These are phyloP conservation scores for Protomyctophum bolini DNA, from an alignment of 2,113 vertebrate species.

Conservation along the genomic window DNA sequence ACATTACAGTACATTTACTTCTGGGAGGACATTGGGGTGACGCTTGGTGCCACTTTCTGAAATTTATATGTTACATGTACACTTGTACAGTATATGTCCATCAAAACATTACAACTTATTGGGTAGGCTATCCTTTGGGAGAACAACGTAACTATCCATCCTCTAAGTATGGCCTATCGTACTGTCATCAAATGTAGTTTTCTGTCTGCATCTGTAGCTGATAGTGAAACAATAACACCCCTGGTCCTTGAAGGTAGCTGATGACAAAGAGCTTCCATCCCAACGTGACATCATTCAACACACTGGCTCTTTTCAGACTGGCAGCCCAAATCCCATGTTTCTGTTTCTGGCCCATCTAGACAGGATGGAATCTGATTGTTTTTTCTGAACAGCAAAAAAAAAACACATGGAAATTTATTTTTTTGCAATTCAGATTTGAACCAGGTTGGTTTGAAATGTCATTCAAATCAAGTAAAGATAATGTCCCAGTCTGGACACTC, in stretches of 20 bases:
- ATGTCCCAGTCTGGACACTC: too few species aligned
- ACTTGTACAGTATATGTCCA: conserved; percentile 2
- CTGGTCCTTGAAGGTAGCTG: conserved; percentile 52
- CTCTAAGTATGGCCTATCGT: not conserved
- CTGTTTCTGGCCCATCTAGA: too few species aligned
- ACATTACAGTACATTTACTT: too few species aligned
- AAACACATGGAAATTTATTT: too few species aligned
- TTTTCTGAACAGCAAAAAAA: too few species aligned
- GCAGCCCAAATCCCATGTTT: too few species aligned
- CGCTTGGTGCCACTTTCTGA: not conserved
- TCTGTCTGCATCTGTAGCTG: conserved; percentile 11
- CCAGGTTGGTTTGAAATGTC: too few species aligned
- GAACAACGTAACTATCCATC: conserved; percentile 7
- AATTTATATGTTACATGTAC: not conserved
- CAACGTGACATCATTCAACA: not conserved
- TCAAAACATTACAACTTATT: not conserved
- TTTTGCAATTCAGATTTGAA: too few species aligned
- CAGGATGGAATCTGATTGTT: too few species aligned
- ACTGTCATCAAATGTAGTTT: conserved; percentile 6
- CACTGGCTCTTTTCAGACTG: too few species aligned
- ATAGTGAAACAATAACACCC: conserved; percentile 21
- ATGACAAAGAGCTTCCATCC: conserved; percentile 35
- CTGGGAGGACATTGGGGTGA: too few species aligned
- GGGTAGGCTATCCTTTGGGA: conserved; percentile 20
- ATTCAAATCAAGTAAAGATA: too few species aligned